Percentiles rank a stretch among this genome's conserved stretches.
phyloP scores from a whole-genome alignment of 2,888 invertebrate genomes.

The Rotaria sp. region DNA sequence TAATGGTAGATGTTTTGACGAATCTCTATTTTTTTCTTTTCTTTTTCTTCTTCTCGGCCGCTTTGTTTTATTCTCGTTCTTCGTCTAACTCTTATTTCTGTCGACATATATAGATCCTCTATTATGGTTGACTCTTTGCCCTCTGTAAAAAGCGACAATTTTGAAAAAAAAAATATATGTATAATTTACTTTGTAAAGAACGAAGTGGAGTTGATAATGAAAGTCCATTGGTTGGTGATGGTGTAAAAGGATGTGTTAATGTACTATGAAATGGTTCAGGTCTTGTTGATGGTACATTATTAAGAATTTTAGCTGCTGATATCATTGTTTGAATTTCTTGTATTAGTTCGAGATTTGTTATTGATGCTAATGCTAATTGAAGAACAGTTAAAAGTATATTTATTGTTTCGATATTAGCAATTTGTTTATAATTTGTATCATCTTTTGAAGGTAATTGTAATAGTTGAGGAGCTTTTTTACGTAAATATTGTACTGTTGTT shows the following conservation, averaged over 20 bases:
- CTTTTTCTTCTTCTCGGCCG: background rate
- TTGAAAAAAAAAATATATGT: background rate
- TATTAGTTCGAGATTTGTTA: constrained; percentile 28
- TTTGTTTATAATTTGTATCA: constrained; percentile 55
- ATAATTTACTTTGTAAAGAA: background rate
- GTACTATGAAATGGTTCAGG: background rate
- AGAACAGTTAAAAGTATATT: constrained; percentile 33
- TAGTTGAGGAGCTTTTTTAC: constrained; percentile 77
- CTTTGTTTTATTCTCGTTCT: background rate
- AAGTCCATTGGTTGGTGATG: background rate
- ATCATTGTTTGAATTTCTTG: constrained; percentile 38
- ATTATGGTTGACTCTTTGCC: background rate
- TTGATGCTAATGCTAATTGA: background rate
- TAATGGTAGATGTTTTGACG: background rate
- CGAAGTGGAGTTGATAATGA: background rate
- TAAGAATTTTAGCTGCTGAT: constrained; percentile 22
- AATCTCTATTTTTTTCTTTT: background rate
- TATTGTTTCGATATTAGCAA: constrained; percentile 30
- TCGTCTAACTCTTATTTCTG: background rate
- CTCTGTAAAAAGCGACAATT: background rate
- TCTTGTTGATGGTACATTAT: background rate
- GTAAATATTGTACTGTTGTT: constrained; percentile 56
- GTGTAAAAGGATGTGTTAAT: background rate
- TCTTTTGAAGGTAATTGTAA: constrained; percentile 70
- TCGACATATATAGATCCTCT: background rate